Evolutionary conservation across 1,140 invertebrate species (phyloP).

Genomic region (Saccostrea glomerata): DNA sequence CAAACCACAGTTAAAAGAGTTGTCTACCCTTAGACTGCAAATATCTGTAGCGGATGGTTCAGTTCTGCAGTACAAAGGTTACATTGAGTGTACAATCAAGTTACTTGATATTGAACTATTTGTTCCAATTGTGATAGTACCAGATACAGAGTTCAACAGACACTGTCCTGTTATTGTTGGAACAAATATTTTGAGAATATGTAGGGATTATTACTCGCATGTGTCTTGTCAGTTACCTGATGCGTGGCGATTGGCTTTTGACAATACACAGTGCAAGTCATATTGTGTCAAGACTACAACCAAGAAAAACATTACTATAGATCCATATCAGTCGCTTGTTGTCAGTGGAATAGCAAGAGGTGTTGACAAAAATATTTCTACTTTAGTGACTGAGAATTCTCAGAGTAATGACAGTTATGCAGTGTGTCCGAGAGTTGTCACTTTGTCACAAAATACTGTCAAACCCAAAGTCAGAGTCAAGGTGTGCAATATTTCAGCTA

Average conservation of each 20-base stretch:
- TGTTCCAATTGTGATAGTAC: background rate
- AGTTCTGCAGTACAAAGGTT: conserved; percentile 46
- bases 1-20: background rate
- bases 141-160: background rate
- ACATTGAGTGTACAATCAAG: conserved; percentile 39
- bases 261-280: background rate
- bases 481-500: conserved; percentile 46
- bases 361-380: conserved; percentile 4
- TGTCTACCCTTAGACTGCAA: conserved; percentile 39
- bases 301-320: background rate
- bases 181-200: too few relatives aligned
- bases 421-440: conserved; percentile 50
- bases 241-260: background rate
- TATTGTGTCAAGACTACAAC: background rate
- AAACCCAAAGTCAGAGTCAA: conserved; percentile 44
- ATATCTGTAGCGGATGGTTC: conserved; percentile 40
- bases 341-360: background rate
- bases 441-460: background rate
- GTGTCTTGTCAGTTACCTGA: too few relatives aligned
- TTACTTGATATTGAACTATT: background rate
- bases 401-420: conserved; percentile 10
- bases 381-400: conserved; percentile 44
- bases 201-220: too few relatives aligned
- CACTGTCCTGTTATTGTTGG: too few relatives aligned
- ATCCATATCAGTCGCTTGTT: background rate